Percentiles rank a stretch among this genome's conserved stretches.
Evolutionary conservation across 1,140 invertebrate species (phyloP).

Genomic region (Dendroctonus valens): DNA sequence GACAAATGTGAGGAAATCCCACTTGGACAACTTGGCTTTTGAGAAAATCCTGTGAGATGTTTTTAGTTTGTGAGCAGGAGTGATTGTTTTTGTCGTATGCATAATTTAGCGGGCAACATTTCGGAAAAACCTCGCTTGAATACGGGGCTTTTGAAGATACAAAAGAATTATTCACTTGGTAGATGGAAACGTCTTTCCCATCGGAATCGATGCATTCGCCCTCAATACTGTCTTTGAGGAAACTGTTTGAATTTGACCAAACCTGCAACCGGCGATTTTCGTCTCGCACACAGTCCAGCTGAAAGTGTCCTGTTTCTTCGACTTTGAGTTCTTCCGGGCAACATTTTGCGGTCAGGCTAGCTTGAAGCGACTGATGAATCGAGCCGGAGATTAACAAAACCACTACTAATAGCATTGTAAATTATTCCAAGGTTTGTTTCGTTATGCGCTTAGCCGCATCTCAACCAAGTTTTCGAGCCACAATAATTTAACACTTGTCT

Average conservation of each 20-base stretch:
- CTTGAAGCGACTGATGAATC: slow-evolving; percentile 5
- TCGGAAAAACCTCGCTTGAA: slow-evolving; percentile 26
- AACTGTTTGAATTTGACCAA: background rate
- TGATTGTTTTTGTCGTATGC: slow-evolving; percentile 33
- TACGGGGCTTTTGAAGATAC: slow-evolving; percentile 1
- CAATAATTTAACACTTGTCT: slow-evolving; percentile 2
- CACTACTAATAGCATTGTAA: slow-evolving; percentile 9
- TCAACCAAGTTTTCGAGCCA: too few species aligned
- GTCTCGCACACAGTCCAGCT: background rate
- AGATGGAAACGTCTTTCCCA: slow-evolving; percentile 9
- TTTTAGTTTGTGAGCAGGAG: slow-evolving; percentile 27
- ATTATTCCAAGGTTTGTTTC: slow-evolving; percentile 12
- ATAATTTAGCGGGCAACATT: slow-evolving; percentile 40
- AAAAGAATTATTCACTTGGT: background rate
- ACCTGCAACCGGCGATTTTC: slow-evolving; percentile 11
- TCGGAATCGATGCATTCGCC: slow-evolving; percentile 15
- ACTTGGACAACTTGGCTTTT: slow-evolving; percentile 34
- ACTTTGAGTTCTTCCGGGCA: slow-evolving; percentile 11
- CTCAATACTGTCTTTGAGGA: slow-evolving; percentile 4
- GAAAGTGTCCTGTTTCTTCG: background rate
- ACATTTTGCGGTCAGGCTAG: slow-evolving; percentile 10
- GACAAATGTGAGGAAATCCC: slow-evolving; percentile 33
- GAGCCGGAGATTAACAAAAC: background rate
- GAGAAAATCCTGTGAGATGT: slow-evolving; percentile 14
- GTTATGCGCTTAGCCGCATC: background rate